Evolutionary conservation across 1,140 invertebrate genomes (phyloP), one percentile per base, ranked within the genome.

Genomic region (Zeugodacus cucurbitae): DNA sequence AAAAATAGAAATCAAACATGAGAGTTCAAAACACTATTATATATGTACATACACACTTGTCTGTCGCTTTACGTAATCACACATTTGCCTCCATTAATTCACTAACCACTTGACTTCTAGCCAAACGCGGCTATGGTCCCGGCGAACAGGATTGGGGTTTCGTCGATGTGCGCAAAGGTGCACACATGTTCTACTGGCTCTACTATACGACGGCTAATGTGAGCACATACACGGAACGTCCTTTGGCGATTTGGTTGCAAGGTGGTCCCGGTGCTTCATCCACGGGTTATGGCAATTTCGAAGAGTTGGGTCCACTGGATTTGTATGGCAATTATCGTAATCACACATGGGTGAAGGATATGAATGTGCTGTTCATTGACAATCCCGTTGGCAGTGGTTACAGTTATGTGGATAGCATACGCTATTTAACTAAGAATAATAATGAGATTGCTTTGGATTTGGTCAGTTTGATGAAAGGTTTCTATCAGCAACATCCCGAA

Each of bases 381-480:
- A 98, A 97, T 93, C 98, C 97, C 1, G 97, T 98, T 5, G 98
- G 98, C 87, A 95, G 96, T 26, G 98, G 98, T 1, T 98, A 95
- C 93, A 98, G 97, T 93, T 97, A 97, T 91, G 96, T 96, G 0
- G 96, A 96, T 37, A 92, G 94, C 88, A n/a, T 64, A 20, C 90
- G 90, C 22, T 91, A 94, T 22, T 94, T 96, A 70, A 95, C 95
- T 7, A 95, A 94, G 1, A 95, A 95, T 89, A 97, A 98, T 90
- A 93, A 94, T 44, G 94, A 97, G 94, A 98, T 98, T 62, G 97
- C 96, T 2, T 85, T 93, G 58, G 97, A 98, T 94, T 95, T 98
- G 88, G 94, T 98, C 0, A 94, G 94, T 59, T 94, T 97, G n/a
- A 95, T 98, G 90, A 94, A 94, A 91, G 94, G 94, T 6, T 96